Percentiles rank a stretch among this genome's conserved stretches.
These are phyloP conservation scores for Tauraco erythrolophus DNA, from an alignment of 2,113 vertebrate genomes.

Conservation along the genomic window DNA sequence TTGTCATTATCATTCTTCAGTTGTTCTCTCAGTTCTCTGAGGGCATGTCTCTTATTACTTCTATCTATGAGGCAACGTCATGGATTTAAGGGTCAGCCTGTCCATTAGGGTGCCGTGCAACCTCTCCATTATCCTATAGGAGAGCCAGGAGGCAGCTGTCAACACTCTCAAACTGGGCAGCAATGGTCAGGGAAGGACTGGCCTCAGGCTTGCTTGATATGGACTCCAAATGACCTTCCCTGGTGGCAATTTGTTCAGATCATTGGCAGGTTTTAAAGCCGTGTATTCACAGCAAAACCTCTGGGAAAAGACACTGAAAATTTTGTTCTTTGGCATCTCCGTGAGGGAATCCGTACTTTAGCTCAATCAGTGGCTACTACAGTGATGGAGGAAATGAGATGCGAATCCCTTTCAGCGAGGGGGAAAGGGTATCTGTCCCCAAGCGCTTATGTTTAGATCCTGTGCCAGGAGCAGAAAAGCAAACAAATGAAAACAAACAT, in stretches of 20 bases:
- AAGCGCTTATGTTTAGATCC: neutral
- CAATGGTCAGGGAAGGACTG: neutral
- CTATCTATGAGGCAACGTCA: neutral
- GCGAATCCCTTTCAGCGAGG: neutral
- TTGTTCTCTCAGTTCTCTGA: neutral
- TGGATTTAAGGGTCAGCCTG: neutral
- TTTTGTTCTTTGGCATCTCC: neutral
- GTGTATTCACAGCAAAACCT: neutral
- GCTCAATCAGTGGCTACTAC: neutral
- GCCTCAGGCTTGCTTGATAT: neutral
- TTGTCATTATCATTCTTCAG: neutral
- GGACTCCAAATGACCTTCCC: neutral
- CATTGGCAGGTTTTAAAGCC: slow-evolving; percentile 27
- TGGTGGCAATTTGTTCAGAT: neutral
- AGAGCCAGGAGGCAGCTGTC: neutral
- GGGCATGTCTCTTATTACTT: neutral
- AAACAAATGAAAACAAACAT: neutral
- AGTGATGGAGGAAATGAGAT: neutral
- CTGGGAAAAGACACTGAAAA: neutral
- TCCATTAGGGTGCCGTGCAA: neutral
- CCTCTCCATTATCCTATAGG: neutral
- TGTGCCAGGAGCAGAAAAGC: neutral
- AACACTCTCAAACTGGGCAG: neutral
- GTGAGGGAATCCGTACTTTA: neutral
- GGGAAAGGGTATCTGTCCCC: neutral